Evolutionary conservation across 2,113 vertebrate species (phyloP).

Genomic region (Hydrolagus affinis): DNA sequence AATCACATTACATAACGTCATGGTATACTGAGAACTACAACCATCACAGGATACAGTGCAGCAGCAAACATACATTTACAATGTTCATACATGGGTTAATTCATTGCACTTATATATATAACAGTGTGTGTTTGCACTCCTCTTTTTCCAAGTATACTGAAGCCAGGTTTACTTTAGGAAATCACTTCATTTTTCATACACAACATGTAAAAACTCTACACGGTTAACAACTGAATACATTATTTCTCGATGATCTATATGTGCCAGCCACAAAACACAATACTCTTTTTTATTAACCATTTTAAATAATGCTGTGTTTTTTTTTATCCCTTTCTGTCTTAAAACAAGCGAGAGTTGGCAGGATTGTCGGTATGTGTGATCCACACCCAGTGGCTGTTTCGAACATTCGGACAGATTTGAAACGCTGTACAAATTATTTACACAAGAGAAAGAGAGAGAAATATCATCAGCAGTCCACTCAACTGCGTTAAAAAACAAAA

Average conservation of each 20-base stretch:
- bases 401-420: slow-evolving; percentile 10
- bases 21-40: slow-evolving; percentile 26
- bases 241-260: slow-evolving; percentile 10
- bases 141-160: slow-evolving; percentile 25
- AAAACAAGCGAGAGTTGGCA: slow-evolving; percentile 27
- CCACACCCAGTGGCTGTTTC: slow-evolving; percentile 30
- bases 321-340: not conserved
- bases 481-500: slow-evolving; percentile 12
- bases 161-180: slow-evolving; percentile 25
- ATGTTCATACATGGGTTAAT: slow-evolving; percentile 29
- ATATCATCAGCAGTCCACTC: slow-evolving; percentile 16
- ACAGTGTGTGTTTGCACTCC: slow-evolving; percentile 27
- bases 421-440: slow-evolving; percentile 30
- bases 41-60: slow-evolving; percentile 31
- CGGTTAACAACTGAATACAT: slow-evolving; percentile 29
- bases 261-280: slow-evolving; percentile 25
- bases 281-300: not conserved
- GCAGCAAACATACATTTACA: slow-evolving; percentile 29
- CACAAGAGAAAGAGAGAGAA: slow-evolving; percentile 6
- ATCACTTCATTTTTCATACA: slow-evolving; percentile 28
- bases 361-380: slow-evolving; percentile 23
- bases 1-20: slow-evolving; percentile 29
- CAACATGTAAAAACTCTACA: slow-evolving; percentile 33
- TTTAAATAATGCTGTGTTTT: not conserved
- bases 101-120: slow-evolving; percentile 27